Evolutionary conservation across 35 echinoderm and acorn worm genomes (phyloP), one percentile per base, ranked within the genome.

Genomic region (Diadema setosum): DNA sequence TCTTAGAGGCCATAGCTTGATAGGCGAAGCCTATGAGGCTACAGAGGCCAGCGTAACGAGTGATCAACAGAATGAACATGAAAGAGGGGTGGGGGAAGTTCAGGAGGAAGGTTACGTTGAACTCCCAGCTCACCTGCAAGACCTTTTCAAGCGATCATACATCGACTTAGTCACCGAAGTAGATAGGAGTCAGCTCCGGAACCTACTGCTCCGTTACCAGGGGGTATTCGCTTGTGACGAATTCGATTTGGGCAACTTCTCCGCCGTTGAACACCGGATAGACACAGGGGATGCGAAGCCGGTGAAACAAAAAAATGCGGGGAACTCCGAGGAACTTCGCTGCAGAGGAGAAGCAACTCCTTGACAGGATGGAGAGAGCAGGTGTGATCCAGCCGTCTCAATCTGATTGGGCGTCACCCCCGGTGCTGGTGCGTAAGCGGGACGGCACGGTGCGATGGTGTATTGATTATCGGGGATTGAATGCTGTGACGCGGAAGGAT

Each of bases 201-300:
- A n/a, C 0, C 7, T 78, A 39, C 18, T 87, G 3, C 14, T 64
- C 35, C 2, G 86, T 5, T 82, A 78, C 41, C 69, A 86, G 52
- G 83, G 45, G 58, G 90, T 82, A 5, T 91, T 92, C 63, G 90
- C 91, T 5, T 21, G 29, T 25, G 29, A 88, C 57, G 75, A 84
- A 17, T 93, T 70, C 36, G 75, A 93, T 27, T 45, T 93, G 9
- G 91, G 91, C 15, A 83, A 39, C 42, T 88, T 88, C 16, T 31
- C n/a, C 18, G 45, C 5, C 0, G 82, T 93, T 1, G 37, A 87
- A 50, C 91, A 93, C 31, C 14, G 34, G 1, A 93, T 93, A 3
- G 75, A 88, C 2, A 93, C 85, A 17, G 56, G 74, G 27, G 75
- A 65, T 32, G 84, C 75, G 1, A 6, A 29, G 1, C 91, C 91